Conservation (phyloP, 37 sponge, comb jelly and placozoan genomes). For the Tethya wilhelma region DNA sequence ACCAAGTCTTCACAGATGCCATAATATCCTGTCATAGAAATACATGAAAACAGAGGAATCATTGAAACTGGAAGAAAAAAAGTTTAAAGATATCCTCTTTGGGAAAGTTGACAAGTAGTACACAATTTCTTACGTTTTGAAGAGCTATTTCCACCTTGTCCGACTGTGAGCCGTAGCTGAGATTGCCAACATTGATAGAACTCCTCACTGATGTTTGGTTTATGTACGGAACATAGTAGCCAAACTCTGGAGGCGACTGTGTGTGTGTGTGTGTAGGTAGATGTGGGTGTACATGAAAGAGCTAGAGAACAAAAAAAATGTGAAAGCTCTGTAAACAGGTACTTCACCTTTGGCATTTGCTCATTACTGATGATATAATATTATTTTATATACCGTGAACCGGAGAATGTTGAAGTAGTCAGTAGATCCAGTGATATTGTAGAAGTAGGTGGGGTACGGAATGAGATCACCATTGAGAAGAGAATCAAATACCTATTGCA, state of each 20-base stretch:
- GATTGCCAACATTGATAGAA: constrained; percentile 89
- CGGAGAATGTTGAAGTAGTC: constrained; percentile 83
- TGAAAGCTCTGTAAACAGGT: background rate
- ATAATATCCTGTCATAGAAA: constrained; percentile 66
- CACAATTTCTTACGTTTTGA: constrained; percentile 61
- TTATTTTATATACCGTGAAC: constrained; percentile 28
- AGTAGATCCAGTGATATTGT: constrained; percentile 80
- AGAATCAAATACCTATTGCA: constrained; percentile 65
- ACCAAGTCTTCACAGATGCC: constrained; percentile 56
- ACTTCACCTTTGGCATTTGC: background rate
- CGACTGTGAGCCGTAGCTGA: constrained; percentile 57
- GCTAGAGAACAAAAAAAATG: background rate
- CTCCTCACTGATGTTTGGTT: constrained; percentile 30
- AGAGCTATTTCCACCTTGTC: constrained; percentile 63
- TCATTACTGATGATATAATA: background rate
- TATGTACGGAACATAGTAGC: constrained; percentile 67
- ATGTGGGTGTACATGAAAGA: background rate
- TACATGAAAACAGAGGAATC: too few relatives aligned
- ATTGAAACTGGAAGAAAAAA: background rate
- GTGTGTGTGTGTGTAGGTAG: background rate
- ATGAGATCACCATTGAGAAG: constrained; percentile 83
- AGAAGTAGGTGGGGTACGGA: constrained; percentile 82
- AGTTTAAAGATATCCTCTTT: background rate
- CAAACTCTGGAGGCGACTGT: constrained; percentile 66
- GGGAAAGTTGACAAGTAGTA: background rate